Conservation (phyloP, 2,888 invertebrate species). For the Notodonta dromedarius region DNA sequence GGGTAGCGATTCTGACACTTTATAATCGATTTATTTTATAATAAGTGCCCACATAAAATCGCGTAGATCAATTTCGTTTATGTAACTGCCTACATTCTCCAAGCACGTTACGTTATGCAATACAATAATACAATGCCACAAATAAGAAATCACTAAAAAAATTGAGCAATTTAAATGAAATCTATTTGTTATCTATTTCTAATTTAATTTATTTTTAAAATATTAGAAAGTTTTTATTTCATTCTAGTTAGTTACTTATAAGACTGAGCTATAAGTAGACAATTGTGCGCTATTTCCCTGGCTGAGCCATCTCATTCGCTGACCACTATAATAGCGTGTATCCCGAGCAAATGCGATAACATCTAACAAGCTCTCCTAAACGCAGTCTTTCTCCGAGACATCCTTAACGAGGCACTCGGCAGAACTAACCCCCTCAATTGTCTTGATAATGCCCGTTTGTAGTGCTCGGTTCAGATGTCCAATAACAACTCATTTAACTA, state of each 20-base stretch:
- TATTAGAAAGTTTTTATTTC: too few relatives aligned
- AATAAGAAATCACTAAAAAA: too few relatives aligned
- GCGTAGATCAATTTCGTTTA: conserved; percentile 3
- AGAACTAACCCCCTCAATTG: conserved; percentile 36
- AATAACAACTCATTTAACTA: conserved; percentile 13
- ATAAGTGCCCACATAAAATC: conserved; percentile 21
- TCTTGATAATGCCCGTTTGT: conserved; percentile 22
- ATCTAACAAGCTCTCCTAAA: conserved; percentile 23
- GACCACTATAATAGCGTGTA: conserved; percentile 9
- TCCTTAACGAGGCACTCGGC: conserved; percentile 32
- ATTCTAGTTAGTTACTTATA: too few relatives aligned
- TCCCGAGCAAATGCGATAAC: conserved; percentile 25
- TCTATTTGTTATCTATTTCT: too few relatives aligned
- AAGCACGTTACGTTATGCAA: background rate
- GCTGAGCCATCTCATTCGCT: background rate
- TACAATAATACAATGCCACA: too few relatives aligned
- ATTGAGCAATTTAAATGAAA: too few relatives aligned
- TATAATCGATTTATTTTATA: conserved; percentile 53
- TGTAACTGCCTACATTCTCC: background rate
- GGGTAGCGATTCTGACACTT: conserved; percentile 50
- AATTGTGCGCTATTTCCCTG: too few relatives aligned
- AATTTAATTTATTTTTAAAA: too few relatives aligned
- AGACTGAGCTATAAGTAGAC: too few relatives aligned
- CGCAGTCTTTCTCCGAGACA: conserved; percentile 30
- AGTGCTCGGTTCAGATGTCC: conserved; percentile 17